Evolutionary conservation across 2,888 invertebrate species (phyloP).

Genomic region (Agrochola lota): DNA sequence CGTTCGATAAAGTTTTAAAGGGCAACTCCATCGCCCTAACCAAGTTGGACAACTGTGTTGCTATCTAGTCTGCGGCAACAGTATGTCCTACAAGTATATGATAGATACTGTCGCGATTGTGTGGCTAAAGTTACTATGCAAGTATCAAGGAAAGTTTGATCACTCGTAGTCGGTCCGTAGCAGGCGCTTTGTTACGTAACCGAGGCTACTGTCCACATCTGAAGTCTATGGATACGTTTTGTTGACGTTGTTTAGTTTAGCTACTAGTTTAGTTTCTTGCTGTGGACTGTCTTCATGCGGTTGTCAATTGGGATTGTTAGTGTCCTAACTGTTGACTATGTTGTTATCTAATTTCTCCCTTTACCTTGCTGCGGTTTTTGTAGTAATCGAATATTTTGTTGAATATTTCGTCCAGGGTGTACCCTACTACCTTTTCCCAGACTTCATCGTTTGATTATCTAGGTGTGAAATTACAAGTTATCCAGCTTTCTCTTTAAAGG

Average conservation of each 20-base stretch:
- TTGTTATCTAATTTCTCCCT: not conserved
- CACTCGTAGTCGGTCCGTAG: not conserved
- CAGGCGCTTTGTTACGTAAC: slow-evolving; percentile 11
- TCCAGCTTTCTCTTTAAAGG: not conserved
- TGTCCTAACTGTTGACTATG: not conserved
- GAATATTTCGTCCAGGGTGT: too few relatives aligned
- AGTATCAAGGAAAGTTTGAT: slow-evolving; percentile 37
- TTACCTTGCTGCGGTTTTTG: too few relatives aligned
- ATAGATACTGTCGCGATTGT: slow-evolving; percentile 14
- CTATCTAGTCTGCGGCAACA: not conserved
- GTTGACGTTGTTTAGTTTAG: slow-evolving; percentile 17
- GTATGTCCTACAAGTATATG: slow-evolving; percentile 17
- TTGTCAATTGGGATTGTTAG: not conserved
- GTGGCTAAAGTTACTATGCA: slow-evolving; percentile 26
- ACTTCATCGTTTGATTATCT: not conserved
- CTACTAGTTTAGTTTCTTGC: not conserved
- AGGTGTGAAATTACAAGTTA: not conserved
- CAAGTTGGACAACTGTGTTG: slow-evolving; percentile 12
- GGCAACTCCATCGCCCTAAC: not conserved
- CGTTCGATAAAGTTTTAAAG: slow-evolving; percentile 1
- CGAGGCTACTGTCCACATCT: not conserved
- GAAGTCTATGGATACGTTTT: slow-evolving; percentile 13
- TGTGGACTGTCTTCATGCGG: not conserved
- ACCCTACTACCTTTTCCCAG: not conserved
- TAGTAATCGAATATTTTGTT: not conserved